Evolutionary conservation across 1,140 invertebrate species (phyloP).

Genomic region (Philotrypesis tridentata): DNA sequence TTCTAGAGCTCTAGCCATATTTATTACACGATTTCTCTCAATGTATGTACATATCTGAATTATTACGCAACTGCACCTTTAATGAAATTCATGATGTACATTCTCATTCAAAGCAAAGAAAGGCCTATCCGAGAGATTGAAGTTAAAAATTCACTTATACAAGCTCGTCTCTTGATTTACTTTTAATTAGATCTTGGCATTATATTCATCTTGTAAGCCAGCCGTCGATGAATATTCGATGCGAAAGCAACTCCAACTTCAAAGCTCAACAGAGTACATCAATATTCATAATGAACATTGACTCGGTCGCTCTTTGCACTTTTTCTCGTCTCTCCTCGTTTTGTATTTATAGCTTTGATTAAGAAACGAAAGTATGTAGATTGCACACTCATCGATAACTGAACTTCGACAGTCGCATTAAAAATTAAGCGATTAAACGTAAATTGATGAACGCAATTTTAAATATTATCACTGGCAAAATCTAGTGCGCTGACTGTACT

Average conservation of each 20-base stretch:
- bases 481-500: too few species aligned
- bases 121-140: background rate
- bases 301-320: background rate
- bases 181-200: constrained; percentile 1
- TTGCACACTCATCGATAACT: too few species aligned
- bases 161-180: background rate
- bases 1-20: too few species aligned
- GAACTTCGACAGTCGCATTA: too few species aligned
- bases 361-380: too few species aligned
- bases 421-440: too few species aligned
- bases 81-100: too few species aligned
- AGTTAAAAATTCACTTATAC: background rate
- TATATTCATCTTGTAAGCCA: background rate
- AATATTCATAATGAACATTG: background rate
- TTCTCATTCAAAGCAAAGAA: background rate
- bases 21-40: too few species aligned
- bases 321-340: background rate
- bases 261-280: background rate
- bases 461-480: too few species aligned
- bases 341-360: background rate
- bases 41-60: too few species aligned
- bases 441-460: too few species aligned
- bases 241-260: background rate
- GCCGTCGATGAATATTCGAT: constrained; percentile 15
- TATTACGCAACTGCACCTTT: too few species aligned